These are phyloP conservation scores for Panagrolaimus sp. DNA, from an alignment of 1,140 invertebrate genomes.

Conservation along the genomic window DNA sequence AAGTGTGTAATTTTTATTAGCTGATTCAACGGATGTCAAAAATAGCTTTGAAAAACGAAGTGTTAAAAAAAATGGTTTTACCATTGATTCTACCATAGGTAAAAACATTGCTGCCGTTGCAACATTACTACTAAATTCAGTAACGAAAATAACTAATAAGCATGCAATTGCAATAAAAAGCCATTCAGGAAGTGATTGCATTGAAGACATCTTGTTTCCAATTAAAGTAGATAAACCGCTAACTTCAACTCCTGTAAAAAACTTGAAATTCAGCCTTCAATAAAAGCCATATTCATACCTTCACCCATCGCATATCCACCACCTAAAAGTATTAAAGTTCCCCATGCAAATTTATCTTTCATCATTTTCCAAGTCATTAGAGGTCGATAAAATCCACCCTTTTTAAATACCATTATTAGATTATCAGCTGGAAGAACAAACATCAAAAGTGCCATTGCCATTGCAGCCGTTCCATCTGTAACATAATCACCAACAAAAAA, in stretches of 20 bases:
- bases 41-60: no score
- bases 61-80: neutral
- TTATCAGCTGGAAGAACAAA: constrained; percentile 48
- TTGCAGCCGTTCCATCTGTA: constrained; percentile 46
- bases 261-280: neutral
- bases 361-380: constrained; percentile 46
- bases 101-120: constrained; percentile 51
- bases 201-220: neutral
- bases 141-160: constrained; percentile 39
- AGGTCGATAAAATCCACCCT: constrained; percentile 15
- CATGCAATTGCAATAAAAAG: constrained; percentile 20
- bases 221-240: neutral
- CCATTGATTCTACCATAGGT: constrained; percentile 42
- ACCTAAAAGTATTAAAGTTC: constrained; percentile 41
- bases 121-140: constrained; percentile 44
- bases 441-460: constrained; percentile 37
- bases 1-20: no score
- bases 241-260: neutral
- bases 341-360: constrained; percentile 50
- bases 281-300: constrained; percentile 22
- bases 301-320: constrained; percentile 51
- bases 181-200: constrained; percentile 25
- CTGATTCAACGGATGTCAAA: no score
- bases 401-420: constrained; percentile 27
- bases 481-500: constrained; percentile 55